A percentile compares a stretch with the other conserved stretches of the same genome.
phyloP scores from a whole-genome alignment of 2,888 invertebrate genomes.

The Leucophenga maculata region DNA sequence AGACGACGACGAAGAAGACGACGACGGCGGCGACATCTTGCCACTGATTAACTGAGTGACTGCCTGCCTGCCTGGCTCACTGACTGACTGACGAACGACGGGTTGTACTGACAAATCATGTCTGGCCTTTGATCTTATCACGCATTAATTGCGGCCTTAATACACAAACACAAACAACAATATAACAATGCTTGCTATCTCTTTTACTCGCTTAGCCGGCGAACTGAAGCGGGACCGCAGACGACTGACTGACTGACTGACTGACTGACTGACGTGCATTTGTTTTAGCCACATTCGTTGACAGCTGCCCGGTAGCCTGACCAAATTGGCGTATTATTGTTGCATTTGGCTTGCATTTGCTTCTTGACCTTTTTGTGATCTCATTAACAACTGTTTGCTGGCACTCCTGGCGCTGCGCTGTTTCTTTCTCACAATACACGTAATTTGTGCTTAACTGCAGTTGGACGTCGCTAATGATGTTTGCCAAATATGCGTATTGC shows the following conservation, averaged over 20 bases:
- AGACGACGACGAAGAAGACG: too few species aligned
- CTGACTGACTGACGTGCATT: neutral
- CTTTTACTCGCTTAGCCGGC: neutral
- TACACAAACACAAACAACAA: neutral
- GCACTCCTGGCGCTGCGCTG: too few species aligned
- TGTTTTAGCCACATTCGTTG: slow-evolving; percentile 2
- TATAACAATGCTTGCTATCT: neutral
- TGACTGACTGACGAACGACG: slow-evolving; percentile 13
- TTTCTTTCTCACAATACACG: neutral
- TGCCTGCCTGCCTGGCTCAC: neutral
- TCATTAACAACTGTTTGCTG: slow-evolving; percentile 1
- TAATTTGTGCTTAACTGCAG: neutral
- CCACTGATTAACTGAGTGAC: neutral
- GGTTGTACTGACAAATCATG: slow-evolving; percentile 57
- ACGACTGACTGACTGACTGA: too few species aligned
- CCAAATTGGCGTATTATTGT: slow-evolving; percentile 12
- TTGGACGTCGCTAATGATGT: neutral
- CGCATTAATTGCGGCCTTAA: slow-evolving; percentile 28
- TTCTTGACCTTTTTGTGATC: neutral
- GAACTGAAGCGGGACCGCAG: neutral
- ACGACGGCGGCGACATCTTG: too few species aligned
- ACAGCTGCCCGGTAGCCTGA: neutral
- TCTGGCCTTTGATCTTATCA: slow-evolving; percentile 65
- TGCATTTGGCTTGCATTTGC: neutral
- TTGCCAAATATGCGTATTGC: neutral